Evolutionary conservation across 2,797 vertebrate genomes (phyloP), one percentile per base, ranked within the genome.

Genomic region (Cyclura pinguis): DNA sequence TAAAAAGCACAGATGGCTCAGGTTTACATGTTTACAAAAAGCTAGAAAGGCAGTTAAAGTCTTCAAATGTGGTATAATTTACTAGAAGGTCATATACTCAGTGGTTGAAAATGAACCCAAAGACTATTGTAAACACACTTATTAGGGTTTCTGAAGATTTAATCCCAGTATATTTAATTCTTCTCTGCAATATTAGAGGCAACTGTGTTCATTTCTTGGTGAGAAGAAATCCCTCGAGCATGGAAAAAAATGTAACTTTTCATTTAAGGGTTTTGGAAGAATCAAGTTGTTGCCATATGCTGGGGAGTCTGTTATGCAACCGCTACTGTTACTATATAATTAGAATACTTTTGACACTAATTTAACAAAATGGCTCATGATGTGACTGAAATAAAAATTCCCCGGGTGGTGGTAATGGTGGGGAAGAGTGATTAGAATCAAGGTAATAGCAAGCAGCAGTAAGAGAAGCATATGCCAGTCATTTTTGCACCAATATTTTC

Each of bases 1-100:
- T 96, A 96, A 96, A 95, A 95, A 93, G 91, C 94, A 97, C 95
- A 97, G 96, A 96, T 97, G 96, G 96, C 95, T 96, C 94, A 96
- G 93, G 92, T 96, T 95, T 96, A 93, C 92, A 64, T 96, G 94
- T 97, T 96, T 96, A 89, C 91, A 94, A 95, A 95, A 92, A 94
- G 88, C 86, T 96, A 93, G 94, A 96, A 94, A 94, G 89, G 95
- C 95, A 93, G 92, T 95, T 95, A 92, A 95, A 93, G 89, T 92
- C 91, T 93, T 82, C 76, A 93, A 96, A 89, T 92, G 35, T 78
- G 93, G 92, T 90, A 94, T 95, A 93, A 93, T 95, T 96, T 95
- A 95, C 93, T 91, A 89, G 92, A 90, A 95, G 94, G 95, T 94
- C 96, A 94, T 88, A 94, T 95, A 92, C 95, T 94, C 83, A 29